These are phyloP conservation scores for Cirrhinus molitorella DNA, from an alignment of 2,797 vertebrate species.

Conservation along the genomic window DNA sequence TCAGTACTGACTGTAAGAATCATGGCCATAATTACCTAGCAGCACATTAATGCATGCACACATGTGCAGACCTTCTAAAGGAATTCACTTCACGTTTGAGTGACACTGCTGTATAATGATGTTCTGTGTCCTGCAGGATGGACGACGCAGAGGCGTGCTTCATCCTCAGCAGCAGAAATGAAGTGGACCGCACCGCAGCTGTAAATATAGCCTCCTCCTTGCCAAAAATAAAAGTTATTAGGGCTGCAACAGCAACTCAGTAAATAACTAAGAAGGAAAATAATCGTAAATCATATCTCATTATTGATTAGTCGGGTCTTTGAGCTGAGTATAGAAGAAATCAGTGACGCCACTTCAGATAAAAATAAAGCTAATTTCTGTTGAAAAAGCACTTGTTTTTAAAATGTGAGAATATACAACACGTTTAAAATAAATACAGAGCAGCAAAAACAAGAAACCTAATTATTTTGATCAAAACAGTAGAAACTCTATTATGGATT, in stretches of 20 bases:
- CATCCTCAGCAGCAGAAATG: conserved; percentile 96
- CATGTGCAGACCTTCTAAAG: neutral
- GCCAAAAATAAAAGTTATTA: conserved; percentile 3
- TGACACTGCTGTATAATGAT: conserved; percentile 13
- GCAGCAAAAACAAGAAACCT: neutral
- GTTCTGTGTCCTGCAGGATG: conserved; percentile 83
- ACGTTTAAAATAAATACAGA: neutral
- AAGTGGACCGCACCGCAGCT: conserved; percentile 94
- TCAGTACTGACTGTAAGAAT: neutral
- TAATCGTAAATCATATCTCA: neutral
- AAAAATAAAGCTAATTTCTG: neutral
- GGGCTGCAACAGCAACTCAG: neutral
- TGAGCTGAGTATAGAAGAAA: neutral
- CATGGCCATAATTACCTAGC: neutral
- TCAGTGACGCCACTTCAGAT: neutral
- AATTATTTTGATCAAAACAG: neutral
- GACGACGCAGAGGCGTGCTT: conserved; percentile 98
- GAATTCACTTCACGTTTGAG: neutral
- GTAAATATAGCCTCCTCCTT: conserved; percentile 71
- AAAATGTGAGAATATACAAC: neutral
- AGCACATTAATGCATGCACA: neutral
- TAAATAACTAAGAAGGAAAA: neutral
- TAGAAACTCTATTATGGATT: neutral
- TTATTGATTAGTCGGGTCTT: neutral
- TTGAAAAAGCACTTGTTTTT: neutral